These are phyloP conservation scores for Myotis vivesi DNA, from an alignment of 2,797 vertebrate species.

Conservation along the genomic window DNA sequence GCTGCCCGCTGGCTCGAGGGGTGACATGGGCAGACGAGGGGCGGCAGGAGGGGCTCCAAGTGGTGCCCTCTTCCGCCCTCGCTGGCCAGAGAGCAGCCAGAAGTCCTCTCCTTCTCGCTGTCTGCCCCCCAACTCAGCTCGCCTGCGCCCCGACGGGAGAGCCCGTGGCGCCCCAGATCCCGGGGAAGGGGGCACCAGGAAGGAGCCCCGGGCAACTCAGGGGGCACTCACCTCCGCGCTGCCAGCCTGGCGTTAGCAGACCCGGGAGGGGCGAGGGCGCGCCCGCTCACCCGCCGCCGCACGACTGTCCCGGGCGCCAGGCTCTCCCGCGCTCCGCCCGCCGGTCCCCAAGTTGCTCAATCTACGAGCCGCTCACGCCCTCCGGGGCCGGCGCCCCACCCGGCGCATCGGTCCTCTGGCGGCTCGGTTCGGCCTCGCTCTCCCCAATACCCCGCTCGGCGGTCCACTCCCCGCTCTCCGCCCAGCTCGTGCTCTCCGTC, in stretches of 20 bases:
- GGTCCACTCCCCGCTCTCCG: not conserved
- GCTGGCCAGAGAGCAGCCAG: not conserved
- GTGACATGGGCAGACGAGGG: not conserved
- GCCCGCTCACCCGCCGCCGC: constrained; percentile 44
- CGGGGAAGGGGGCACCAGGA: not conserved
- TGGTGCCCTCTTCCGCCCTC: not conserved
- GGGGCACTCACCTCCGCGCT: constrained; percentile 68
- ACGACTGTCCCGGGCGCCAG: constrained; percentile 60
- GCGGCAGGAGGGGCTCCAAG: not conserved
- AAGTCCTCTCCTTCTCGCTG: not conserved
- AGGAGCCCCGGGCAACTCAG: not conserved
- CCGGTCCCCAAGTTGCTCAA: constrained; percentile 73
- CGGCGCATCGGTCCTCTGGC: constrained; percentile 61
- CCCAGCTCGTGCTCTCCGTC: constrained; percentile 34
- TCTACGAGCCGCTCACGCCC: constrained; percentile 66
- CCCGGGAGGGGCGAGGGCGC: constrained; percentile 62
- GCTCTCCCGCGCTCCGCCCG: constrained; percentile 68
- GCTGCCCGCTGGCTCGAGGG: not conserved
- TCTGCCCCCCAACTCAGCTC: not conserved
- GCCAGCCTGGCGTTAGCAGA: constrained; percentile 51
- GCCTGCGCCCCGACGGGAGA: constrained; percentile 15
- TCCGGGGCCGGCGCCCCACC: constrained; percentile 72
- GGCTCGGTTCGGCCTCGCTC: not conserved
- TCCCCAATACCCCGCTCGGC: not conserved
- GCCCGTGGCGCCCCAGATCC: not conserved